Evolutionary conservation across 2,113 vertebrate genomes (phyloP).

Genomic region (Odobenus rosmarus): DNA sequence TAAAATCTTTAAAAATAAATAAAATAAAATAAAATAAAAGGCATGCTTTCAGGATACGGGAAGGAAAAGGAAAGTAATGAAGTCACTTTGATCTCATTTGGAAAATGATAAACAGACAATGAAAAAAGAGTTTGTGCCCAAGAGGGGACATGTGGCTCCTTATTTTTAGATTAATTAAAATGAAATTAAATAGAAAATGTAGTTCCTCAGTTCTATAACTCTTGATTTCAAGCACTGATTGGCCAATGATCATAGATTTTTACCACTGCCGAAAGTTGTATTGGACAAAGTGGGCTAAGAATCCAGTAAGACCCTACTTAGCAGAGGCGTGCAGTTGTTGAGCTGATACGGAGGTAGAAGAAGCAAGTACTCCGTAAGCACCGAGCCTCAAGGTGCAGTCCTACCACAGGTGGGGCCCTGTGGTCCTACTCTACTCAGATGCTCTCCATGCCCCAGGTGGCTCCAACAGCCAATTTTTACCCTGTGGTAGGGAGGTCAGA

Average conservation of each 20-base stretch:
- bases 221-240: neutral
- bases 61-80: neutral
- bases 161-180: slow-evolving; percentile 7
- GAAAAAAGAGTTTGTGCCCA: neutral
- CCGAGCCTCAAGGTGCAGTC: neutral
- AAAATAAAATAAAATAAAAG: neutral
- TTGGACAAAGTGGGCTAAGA: neutral
- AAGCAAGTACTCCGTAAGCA: neutral
- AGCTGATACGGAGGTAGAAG: neutral
- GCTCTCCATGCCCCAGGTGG: neutral
- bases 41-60: neutral
- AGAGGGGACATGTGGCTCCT: neutral
- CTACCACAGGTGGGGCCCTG: neutral
- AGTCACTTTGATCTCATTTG: neutral
- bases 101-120: neutral
- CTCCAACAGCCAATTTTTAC: neutral
- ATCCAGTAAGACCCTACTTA: neutral
- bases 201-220: neutral
- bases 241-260: neutral
- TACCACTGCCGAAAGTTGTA: neutral
- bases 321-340: neutral
- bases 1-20: neutral
- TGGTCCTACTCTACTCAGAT: neutral
- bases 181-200: neutral
- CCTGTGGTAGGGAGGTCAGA: neutral